These are phyloP conservation scores for Stercorarius parasiticus DNA, from an alignment of 2,113 vertebrate genomes.

Conservation along the genomic window DNA sequence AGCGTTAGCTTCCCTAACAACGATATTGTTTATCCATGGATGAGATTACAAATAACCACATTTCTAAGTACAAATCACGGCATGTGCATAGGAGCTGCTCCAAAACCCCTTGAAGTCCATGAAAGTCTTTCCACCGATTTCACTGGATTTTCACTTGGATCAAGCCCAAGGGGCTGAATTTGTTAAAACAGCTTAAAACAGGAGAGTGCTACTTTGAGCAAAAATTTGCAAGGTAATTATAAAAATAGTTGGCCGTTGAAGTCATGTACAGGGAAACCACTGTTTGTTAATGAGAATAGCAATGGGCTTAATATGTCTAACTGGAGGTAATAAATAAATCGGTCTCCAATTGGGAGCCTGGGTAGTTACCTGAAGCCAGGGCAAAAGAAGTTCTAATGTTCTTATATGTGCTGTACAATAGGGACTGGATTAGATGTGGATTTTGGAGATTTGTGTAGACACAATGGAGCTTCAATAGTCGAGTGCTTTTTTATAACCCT, in stretches of 20 bases:
- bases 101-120: background rate
- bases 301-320: conserved; percentile 53
- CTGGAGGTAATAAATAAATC: conserved; percentile 43
- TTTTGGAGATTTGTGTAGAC: background rate
- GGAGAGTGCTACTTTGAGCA: conserved; percentile 27
- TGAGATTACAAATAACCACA: background rate
- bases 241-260: conserved; percentile 54
- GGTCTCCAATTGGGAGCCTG: conserved; percentile 9
- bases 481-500: background rate
- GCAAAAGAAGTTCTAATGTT: background rate
- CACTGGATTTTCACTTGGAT: conserved; percentile 22
- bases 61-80: conserved; percentile 3
- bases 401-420: background rate
- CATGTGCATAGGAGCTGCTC: background rate
- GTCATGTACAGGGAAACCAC: conserved; percentile 36
- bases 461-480: background rate
- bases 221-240: conserved; percentile 35
- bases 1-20: background rate
- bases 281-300: conserved; percentile 45
- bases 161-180: conserved; percentile 6
- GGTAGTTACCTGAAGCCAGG: background rate
- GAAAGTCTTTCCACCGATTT: background rate
- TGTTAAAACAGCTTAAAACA: background rate
- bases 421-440: background rate
- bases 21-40: background rate